phyloP scores from a whole-genome alignment of 2,113 vertebrate species.

The Channa maculata region DNA sequence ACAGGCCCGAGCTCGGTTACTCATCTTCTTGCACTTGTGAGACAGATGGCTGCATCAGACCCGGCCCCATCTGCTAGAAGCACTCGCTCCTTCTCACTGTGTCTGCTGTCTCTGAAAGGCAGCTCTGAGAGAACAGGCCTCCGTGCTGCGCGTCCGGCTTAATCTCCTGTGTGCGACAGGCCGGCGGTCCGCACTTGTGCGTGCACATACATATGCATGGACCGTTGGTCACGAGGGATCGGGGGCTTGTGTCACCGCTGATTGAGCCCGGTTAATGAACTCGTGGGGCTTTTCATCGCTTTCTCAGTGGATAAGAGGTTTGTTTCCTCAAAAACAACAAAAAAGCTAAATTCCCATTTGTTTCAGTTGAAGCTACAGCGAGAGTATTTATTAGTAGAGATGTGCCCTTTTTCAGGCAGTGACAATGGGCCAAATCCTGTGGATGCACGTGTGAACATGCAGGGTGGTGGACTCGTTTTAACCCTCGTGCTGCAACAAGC shows the following conservation, averaged over 20 bases:
- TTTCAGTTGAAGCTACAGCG: no score
- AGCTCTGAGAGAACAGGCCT: slow-evolving; percentile 39
- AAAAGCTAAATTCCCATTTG: no score
- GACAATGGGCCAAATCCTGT: no score
- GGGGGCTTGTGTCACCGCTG: neutral
- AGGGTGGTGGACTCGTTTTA: no score
- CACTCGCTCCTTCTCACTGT: slow-evolving; percentile 33
- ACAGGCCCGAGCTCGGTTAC: neutral
- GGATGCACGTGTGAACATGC: no score
- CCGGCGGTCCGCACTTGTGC: slow-evolving; percentile 33
- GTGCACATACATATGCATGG: slow-evolving; percentile 35
- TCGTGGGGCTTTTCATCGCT: no score
- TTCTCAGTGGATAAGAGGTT: no score
- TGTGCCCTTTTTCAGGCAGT: no score
- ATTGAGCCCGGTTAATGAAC: neutral
- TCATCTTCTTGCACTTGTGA: slow-evolving; percentile 20
- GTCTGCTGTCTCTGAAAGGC: slow-evolving; percentile 21
- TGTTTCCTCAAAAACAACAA: no score
- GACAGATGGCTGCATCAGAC: slow-evolving; percentile 63
- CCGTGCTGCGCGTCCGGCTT: slow-evolving; percentile 43
- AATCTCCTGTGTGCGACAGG: slow-evolving; percentile 41
- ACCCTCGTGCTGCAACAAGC: no score
- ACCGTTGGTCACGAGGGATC: slow-evolving; percentile 26
- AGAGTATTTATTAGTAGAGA: no score
- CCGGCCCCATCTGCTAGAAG: slow-evolving; percentile 59